These are phyloP conservation scores for Chymomyza fuscimana DNA, from an alignment of 2,888 invertebrate genomes.

Conservation along the genomic window DNA sequence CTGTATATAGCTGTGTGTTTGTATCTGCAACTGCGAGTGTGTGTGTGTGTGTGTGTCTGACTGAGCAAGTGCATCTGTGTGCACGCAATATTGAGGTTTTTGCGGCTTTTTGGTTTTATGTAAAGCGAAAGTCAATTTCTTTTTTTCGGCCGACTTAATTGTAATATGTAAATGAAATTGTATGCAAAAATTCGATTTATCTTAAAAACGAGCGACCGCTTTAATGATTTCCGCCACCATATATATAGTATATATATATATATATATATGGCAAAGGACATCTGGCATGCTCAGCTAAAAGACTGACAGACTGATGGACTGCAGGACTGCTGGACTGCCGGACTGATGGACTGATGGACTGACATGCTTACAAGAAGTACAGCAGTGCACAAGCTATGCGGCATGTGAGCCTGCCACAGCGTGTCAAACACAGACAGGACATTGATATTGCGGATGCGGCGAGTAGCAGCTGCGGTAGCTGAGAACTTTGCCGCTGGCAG, in stretches of 20 bases:
- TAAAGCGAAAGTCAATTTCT: conserved; percentile 26
- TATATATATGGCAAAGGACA: not conserved
- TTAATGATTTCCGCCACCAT: not conserved
- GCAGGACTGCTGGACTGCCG: not conserved
- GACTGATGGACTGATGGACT: conserved; percentile 3
- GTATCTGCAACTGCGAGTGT: not conserved
- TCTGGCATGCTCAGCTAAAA: not conserved
- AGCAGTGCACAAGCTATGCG: not conserved
- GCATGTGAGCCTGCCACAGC: conserved; percentile 8
- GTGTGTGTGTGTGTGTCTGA: not conserved
- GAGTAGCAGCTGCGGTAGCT: conserved; percentile 17
- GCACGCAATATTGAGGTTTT: conserved; percentile 59
- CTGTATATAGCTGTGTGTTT: not conserved
- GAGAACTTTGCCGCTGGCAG: conserved; percentile 36
- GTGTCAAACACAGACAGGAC: conserved; percentile 3
- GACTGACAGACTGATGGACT: not conserved
- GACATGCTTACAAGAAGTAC: conserved; percentile 7
- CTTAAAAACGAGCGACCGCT: not conserved
- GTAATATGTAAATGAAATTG: conserved; percentile 64
- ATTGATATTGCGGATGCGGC: conserved; percentile 1
- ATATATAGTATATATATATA: too few relatives aligned
- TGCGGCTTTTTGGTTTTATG: conserved; percentile 49
- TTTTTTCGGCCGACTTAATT: conserved; percentile 60
- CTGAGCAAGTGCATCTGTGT: conserved; percentile 18
- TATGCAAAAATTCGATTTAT: conserved; percentile 46